Percentiles rank a stretch among this genome's conserved stretches.
phyloP scores from a whole-genome alignment of 2,888 invertebrate species.

The Trachelus iudaicus region DNA sequence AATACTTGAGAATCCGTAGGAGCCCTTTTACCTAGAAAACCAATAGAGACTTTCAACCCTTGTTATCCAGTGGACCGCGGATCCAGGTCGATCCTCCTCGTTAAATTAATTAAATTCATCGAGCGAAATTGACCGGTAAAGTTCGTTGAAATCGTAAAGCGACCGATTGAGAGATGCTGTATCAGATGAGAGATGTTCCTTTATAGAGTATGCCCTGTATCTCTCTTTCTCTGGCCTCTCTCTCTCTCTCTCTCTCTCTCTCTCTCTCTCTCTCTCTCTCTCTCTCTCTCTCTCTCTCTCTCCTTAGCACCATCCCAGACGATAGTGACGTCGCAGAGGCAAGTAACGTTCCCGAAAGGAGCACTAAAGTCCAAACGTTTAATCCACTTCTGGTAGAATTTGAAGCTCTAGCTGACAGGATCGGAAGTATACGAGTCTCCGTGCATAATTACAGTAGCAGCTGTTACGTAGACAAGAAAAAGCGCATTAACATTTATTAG shows the following conservation, averaged over 20 bases:
- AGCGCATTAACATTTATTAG: conserved; percentile 10
- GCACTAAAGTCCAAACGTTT: not conserved
- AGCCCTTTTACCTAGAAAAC: not conserved
- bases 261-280: not conserved
- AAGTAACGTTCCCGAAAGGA: not conserved
- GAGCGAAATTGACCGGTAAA: not conserved
- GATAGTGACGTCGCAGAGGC: not conserved
- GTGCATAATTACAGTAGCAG: not conserved
- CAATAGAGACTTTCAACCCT: not conserved
- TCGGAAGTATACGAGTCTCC: not conserved
- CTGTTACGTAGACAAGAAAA: conserved; percentile 1
- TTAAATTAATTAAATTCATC: not conserved
- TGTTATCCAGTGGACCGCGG: not conserved
- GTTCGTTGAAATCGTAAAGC: conserved; percentile 1
- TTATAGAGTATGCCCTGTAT: not conserved
- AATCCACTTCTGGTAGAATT: not conserved
- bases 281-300: not conserved
- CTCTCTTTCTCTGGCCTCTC: not conserved
- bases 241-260: not conserved
- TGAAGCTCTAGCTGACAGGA: not conserved
- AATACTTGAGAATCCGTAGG: not conserved
- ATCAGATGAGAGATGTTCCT: not conserved
- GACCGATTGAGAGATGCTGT: not conserved
- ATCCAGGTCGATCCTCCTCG: not conserved
- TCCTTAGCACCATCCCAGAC: not conserved